Evolutionary conservation across 2,888 invertebrate genomes (phyloP).

Genomic region (Brachylomia viminalis): DNA sequence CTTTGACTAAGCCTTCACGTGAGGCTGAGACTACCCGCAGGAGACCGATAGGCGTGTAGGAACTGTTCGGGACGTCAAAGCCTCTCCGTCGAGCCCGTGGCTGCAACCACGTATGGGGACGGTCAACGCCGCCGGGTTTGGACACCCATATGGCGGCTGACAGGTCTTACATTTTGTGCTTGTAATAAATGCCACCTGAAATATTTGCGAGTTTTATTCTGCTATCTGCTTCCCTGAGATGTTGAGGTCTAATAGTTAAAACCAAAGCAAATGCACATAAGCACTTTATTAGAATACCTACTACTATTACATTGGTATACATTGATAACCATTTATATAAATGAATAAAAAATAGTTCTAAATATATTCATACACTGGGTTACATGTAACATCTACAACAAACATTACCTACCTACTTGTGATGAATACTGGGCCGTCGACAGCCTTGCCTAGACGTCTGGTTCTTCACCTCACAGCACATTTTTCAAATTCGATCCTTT

Average conservation of each 20-base stretch:
- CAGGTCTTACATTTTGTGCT: conserved; percentile 70
- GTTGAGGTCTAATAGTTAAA: background rate
- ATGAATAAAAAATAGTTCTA: conserved; percentile 34
- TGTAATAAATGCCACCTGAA: conserved; percentile 80
- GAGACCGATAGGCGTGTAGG: conserved; percentile 67
- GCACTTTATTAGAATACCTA: conserved; percentile 45
- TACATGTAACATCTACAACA: conserved; percentile 45
- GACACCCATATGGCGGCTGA: conserved; percentile 87
- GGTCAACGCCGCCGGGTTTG: conserved; percentile 85
- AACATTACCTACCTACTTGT: conserved; percentile 10
- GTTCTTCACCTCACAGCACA: conserved; percentile 19
- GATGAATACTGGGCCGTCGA: conserved; percentile 25
- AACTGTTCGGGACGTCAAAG: conserved; percentile 52
- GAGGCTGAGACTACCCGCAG: conserved; percentile 48
- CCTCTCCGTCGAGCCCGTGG: conserved; percentile 67
- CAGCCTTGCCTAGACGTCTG: conserved; percentile 11
- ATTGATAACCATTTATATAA: conserved; percentile 43
- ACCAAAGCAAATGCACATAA: conserved; percentile 26
- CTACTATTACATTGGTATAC: conserved; percentile 27
- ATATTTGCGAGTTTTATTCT: conserved; percentile 52
- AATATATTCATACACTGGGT: conserved; percentile 8
- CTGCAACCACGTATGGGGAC: conserved; percentile 68
- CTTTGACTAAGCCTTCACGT: conserved; percentile 92
- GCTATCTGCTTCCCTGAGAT: conserved; percentile 1
- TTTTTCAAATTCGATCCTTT: conserved; percentile 40